Evolutionary conservation across 1,140 invertebrate species (phyloP), one percentile per base, ranked within the genome.

Genomic region (Mizuhopecten yessoensis): DNA sequence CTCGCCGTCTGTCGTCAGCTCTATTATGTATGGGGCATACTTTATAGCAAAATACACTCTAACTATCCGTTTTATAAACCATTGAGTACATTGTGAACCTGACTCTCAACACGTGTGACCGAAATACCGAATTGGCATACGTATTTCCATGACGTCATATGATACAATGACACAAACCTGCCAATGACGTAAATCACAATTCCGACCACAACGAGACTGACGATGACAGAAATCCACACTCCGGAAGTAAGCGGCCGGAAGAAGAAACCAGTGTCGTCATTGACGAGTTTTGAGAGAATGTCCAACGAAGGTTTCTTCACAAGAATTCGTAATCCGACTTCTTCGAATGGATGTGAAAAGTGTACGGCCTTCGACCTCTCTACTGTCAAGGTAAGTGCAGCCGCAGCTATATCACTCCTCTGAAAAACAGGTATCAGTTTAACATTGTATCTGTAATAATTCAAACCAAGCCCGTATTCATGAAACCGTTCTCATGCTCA

Each of bases 391-490:
- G 90, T 90, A 10, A 90, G 17, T 11, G 45, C 39, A 0, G 90
- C 90, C 3, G 90, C 90, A 29, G 90, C 90, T 57, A 90, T 90
- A n/a, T 90, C 90, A 11, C 86, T 34, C 20, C n/a, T 15, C 90
- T 90, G 42, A 20, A 90, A 87, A 33, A 33, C 34, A 87, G 42
- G n/a, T 33, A 86, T 86, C 17, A 0, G n/a, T n/a, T 45, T 45
- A 39, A 39, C 36, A 13, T 39, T 39, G 5, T 13, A 5, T 39
- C 13, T 5, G 13, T 5, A 39, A 39, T 13, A 39, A 5, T 39
- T 39, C 13, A 39, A 39, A 39, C 36, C n/a, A n/a, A n/a, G n/a
- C n/a, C n/a, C n/a, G n/a, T n/a, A n/a, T n/a, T n/a, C n/a, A n/a
- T n/a, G n/a, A n/a, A n/a, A n/a, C 5, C 13, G 36, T 39, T 39